phyloP scores from a whole-genome alignment of 1,140 invertebrate species.

The Saxidomus purpurata region DNA sequence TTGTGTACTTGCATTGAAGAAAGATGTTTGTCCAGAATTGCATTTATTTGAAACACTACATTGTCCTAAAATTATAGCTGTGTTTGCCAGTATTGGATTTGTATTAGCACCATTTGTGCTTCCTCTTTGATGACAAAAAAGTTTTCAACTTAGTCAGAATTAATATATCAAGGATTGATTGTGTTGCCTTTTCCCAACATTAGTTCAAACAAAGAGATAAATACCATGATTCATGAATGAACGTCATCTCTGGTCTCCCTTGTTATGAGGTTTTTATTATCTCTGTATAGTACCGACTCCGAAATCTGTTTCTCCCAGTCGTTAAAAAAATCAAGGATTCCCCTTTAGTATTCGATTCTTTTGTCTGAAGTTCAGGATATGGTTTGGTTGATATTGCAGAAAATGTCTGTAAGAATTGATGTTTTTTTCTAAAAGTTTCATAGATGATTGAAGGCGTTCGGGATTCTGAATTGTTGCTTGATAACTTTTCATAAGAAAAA shows the following conservation, averaged over 20 bases:
- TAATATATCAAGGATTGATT: background rate
- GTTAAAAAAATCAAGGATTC: no score
- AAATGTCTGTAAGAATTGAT: no score
- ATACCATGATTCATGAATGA: background rate
- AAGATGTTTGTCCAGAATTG: slow-evolving; percentile 43
- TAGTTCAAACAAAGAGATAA: background rate
- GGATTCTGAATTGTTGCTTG: no score
- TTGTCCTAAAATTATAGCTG: slow-evolving; percentile 60
- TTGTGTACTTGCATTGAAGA: slow-evolving; percentile 14
- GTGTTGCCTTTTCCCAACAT: background rate
- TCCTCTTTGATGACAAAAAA: slow-evolving; percentile 63
- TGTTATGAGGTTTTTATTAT: background rate
- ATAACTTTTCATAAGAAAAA: no score
- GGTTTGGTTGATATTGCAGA: no score
- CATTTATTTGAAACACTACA: slow-evolving; percentile 28
- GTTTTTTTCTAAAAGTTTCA: no score
- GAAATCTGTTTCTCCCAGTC: background rate
- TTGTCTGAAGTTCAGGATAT: no score
- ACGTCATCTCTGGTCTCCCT: background rate
- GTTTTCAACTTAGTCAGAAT: background rate
- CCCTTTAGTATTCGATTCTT: no score
- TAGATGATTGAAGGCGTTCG: no score
- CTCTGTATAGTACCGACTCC: background rate
- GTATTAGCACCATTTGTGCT: slow-evolving; percentile 65
- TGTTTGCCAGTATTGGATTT: slow-evolving; percentile 65